Conservation (phyloP, 2,797 vertebrate species). For the Austrolebias charrua region DNA sequence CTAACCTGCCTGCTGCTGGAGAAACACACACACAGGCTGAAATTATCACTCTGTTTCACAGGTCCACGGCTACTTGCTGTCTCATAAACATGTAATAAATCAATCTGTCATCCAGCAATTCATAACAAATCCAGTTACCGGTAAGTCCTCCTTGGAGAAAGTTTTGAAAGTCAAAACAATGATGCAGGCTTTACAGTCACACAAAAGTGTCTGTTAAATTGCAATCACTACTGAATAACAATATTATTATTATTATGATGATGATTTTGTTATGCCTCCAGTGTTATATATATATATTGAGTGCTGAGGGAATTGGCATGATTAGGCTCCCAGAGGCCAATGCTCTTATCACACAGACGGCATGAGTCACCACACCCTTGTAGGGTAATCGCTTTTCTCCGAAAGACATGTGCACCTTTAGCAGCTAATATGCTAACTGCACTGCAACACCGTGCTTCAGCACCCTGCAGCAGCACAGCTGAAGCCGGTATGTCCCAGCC, state of each 20-base stretch:
- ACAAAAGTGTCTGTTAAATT: constrained; percentile 25
- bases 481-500: constrained; percentile 63
- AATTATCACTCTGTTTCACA: constrained; percentile 33
- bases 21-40: constrained; percentile 39
- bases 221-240: constrained; percentile 12
- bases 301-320: constrained; percentile 51
- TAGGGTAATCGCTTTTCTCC: constrained; percentile 58
- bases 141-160: constrained; percentile 5
- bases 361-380: constrained; percentile 68
- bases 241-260: not conserved
- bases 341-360: constrained; percentile 65
- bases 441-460: constrained; percentile 54
- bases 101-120: constrained; percentile 23
- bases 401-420: constrained; percentile 64
- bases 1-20: constrained; percentile 69
- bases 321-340: constrained; percentile 57
- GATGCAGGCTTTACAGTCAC: not conserved
- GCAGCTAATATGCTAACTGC: constrained; percentile 51
- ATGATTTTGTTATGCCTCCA: constrained; percentile 11
- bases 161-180: constrained; percentile 2
- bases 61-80: constrained; percentile 30
- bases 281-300: constrained; percentile 52
- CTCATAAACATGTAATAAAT: constrained; percentile 16
- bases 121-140: not conserved
- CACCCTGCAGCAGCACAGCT: constrained; percentile 49